Conservation (phyloP, 2,888 invertebrate species). For the Aelia acuminata region DNA sequence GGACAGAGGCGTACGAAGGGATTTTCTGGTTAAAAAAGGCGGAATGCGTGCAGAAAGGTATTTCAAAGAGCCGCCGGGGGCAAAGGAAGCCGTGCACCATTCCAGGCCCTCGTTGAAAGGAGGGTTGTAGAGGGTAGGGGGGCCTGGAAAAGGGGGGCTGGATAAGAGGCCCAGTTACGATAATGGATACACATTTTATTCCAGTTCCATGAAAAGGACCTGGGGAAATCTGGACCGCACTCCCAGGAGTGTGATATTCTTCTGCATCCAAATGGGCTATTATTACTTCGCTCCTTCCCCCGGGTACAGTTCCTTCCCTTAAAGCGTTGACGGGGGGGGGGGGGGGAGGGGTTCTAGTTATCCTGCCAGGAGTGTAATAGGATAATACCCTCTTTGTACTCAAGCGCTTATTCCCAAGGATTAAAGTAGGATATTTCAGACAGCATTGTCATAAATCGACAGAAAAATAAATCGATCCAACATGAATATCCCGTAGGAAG, state of each 20-base stretch:
- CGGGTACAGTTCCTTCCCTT: background rate
- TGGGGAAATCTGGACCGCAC: slow-evolving; percentile 28
- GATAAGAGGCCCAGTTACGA: slow-evolving; percentile 25
- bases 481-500: too few relatives aligned
- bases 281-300: background rate
- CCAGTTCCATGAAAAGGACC: slow-evolving; percentile 28
- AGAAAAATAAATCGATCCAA: too few relatives aligned
- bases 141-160: too few relatives aligned
- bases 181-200: slow-evolving; percentile 41
- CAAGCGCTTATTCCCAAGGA: background rate
- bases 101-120: background rate
- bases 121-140: background rate
- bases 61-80: background rate
- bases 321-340: background rate
- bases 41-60: background rate
- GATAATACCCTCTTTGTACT: background rate
- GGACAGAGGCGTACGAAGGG: background rate
- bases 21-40: background rate
- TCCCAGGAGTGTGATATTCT: slow-evolving; percentile 37
- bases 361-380: background rate
- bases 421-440: background rate
- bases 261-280: slow-evolving; percentile 27
- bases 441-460: too few relatives aligned
- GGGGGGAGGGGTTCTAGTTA: background rate
- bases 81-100: background rate